Conservation (phyloP, 2,888 invertebrate genomes). For the Erebia aethiops region DNA sequence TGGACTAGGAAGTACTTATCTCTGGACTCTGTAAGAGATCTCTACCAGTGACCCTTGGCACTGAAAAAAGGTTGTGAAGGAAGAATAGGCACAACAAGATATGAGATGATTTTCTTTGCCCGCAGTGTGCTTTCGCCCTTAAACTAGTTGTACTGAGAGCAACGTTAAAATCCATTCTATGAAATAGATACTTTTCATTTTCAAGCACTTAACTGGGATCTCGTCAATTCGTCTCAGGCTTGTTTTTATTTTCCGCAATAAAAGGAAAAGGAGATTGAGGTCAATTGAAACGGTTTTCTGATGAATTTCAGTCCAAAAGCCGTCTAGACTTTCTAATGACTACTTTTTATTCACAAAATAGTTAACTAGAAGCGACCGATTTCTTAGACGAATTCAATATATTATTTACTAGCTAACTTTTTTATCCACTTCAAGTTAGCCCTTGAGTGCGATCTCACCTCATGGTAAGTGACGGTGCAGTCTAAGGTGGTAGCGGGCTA, state of each 20-base stretch:
- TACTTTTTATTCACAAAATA: conserved; percentile 3
- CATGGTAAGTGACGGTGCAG: too few species aligned
- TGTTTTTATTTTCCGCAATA: background rate
- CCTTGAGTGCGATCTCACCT: too few species aligned
- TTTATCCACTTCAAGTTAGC: too few species aligned
- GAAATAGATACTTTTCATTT: background rate
- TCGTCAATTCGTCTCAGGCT: background rate
- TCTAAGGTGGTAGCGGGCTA: too few species aligned
- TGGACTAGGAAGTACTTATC: too few species aligned
- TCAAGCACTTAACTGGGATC: background rate
- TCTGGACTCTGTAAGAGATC: too few species aligned
- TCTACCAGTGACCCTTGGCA: too few species aligned
- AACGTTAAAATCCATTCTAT: background rate
- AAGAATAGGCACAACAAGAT: too few species aligned
- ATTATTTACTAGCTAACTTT: background rate
- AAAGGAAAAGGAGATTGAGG: background rate
- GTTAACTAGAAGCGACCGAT: background rate
- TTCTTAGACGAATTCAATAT: background rate
- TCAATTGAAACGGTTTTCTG: conserved; percentile 1
- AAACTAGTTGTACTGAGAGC: too few species aligned
- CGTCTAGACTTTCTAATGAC: conserved; percentile 13
- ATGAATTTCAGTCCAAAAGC: conserved; percentile 9
- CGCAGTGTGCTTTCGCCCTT: too few species aligned
- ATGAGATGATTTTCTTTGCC: too few species aligned
- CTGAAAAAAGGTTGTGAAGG: too few species aligned